Base-by-base conservation (phyloP, 1,140 invertebrate species). In the Trachelipus rathkii region DNA sequence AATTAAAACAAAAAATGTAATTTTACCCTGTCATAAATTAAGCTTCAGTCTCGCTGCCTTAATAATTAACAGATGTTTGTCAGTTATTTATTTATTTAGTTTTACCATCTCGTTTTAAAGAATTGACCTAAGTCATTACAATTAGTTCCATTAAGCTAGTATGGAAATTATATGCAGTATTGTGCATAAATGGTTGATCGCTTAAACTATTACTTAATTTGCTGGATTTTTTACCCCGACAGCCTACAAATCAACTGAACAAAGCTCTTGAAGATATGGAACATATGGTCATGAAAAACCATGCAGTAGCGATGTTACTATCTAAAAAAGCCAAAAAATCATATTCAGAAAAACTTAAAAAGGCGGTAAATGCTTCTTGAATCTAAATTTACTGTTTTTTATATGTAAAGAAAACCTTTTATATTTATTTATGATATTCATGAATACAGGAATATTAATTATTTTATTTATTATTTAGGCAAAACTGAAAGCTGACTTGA, bases 321-420 rank as follows among this genome's bases (percentile, higher is more conserved):
- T 74, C 78, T 21, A 79, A 79, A 75, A 79, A 79, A 67, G 78
- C 78, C 11, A 79, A 74, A 44, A 79, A 79, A 68, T 76, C 78
- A 44, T 79, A 79, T 68, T 75, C 74, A 23, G 78, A 79, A 72
- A 79, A 79, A 67, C 75, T 79, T 19, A 19, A 60, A 60, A 60
- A 60, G 8, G 19, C 50, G 50, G 50, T 60, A 60, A 60, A 19
- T 13, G 50, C 8, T 60, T 60, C 8, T 60, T 8, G 3, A 60
- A 60, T 19, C 15, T 50, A 50, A 50, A 50, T 10, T 50, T 50
- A 60, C 11, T 60, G 2, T 4, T 15, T 15, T 13, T 2, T 60
- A 4, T 19, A 19, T 60, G 19, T 15, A 3, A 4, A 3, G 1
- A 60, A 19, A 50, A 50, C 9, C 9, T 50, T 50, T 15, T 60